Evolutionary conservation across 2,888 invertebrate species (phyloP), one percentile per base, ranked within the genome.

Genomic region (Macrosiphum euphorbiae): DNA sequence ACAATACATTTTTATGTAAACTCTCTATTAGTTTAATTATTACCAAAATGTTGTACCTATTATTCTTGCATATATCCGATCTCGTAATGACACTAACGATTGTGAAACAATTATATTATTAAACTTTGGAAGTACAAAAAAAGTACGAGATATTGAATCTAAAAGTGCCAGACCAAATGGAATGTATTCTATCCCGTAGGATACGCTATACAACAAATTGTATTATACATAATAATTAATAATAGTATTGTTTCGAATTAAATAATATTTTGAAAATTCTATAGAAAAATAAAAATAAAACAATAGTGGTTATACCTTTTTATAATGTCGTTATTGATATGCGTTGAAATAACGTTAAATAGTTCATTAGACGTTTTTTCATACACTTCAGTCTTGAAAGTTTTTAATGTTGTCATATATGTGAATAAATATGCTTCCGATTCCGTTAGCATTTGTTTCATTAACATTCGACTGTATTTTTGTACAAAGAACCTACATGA

Each of bases 381-480:
- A 41, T 90, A 90, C 0, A 84, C 0, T 44, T 90, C 85, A 50
- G 13, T 28, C n/a, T 94, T 86, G 11, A 61, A 67, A 11, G n/a
- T 41, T 28, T 90, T 90, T 58, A 94, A 52, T 44, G 94, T 94
- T 24, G 50, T 67, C 85, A 90, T 90, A 24, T 87, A 50, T n/a
- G 41, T 16, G 67, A 94, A 86, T 61, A 52, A n/a, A 24, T 86
- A 94, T 7, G 94, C 86, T 90, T 94, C 94, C 11, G 86, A 90
- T 87, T 94, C 94, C 11, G 61, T 86, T n/a, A 94, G 8, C 94
- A 94, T 94, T 94, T 94, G 94, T 58, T 67, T 90, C 13, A 61
- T 41, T 44, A 94, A 94, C 58, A 94, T 58, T 11, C 50, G 41
- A 50, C 41, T 94, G 44, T 90, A 94, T 90, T 94, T 94, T 90